Base-by-base conservation (phyloP, 2,888 invertebrate genomes). In the Eubasilissa splendida region DNA sequence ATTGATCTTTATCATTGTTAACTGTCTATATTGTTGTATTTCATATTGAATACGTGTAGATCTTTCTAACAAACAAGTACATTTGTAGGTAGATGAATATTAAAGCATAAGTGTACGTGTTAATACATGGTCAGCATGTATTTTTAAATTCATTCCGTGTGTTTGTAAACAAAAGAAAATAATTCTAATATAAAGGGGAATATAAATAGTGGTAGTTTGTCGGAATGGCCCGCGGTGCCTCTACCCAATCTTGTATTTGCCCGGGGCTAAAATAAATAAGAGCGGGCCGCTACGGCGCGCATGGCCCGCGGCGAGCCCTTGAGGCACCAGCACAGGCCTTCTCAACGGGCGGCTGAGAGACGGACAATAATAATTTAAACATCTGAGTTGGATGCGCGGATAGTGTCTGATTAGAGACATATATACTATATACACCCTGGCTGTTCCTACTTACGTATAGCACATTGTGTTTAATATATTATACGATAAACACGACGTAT, bases 231-330 rank as follows among this genome's bases (percentile, higher is more conserved):
- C 68, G 53, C 42, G 71, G 80, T 14, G 70, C 59, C 76, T 80
- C 76, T 80, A 76, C 76, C 75, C 80, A 76, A 77, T 80, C 77
- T 80, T 75, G 65, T 70, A 60, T 68, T 80, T 63, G 56, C 80
- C 71, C 54, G 63, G 71, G 76, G 71, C 42, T 58, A 66, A 63
- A 56, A 80, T 71, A 80, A 80, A 80, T 76, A 77, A 66, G 59
- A 56, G 77, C 65, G 68, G 73, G 58, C 59, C 74, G 53, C 70
- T 70, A 42, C 70, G 53, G 53, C 53, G 70, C 53, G 14, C 14
- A 9, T 22, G 31, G 52, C 68, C 68, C 70, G 70, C 53, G 70
- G 70, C 70, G 70, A 53, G 66, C 66, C 66, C 66, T n/a, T n/a
- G 12, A 50, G 50, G 50, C 66, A 22, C 22, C 11, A 31, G 56